phyloP scores from a whole-genome alignment of 2,888 invertebrate genomes.

The Eretmocerus hayati region DNA sequence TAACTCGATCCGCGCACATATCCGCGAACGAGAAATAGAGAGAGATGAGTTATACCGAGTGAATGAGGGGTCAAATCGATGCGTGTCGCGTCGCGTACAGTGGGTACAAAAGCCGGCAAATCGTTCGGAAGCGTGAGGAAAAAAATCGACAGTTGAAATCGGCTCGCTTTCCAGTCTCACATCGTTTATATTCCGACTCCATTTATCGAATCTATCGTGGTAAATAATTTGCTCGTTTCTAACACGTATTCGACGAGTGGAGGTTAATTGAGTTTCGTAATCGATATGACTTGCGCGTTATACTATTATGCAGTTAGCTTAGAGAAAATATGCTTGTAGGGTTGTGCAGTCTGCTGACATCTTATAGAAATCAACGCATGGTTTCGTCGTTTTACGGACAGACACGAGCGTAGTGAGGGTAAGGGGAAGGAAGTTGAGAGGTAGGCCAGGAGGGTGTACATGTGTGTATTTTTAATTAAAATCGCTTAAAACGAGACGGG shows the following conservation, averaged over 20 bases:
- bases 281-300: constrained; percentile 25
- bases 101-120: constrained; percentile 11
- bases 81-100: not conserved
- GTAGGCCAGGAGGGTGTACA: no score
- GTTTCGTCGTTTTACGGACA: no score
- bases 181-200: constrained; percentile 2
- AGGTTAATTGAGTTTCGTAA: constrained; percentile 35
- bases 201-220: constrained; percentile 22
- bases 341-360: no score
- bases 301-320: no score
- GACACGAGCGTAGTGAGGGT: no score
- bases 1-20: no score
- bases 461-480: constrained; percentile 39
- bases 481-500: constrained; percentile 33
- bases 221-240: constrained; percentile 23
- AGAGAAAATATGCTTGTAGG: no score
- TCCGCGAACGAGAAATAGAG: no score
- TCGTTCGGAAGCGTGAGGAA: constrained; percentile 4
- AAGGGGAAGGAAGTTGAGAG: no score
- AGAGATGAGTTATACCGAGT: no score
- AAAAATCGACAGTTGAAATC: constrained; percentile 18
- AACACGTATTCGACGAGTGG: constrained; percentile 20
- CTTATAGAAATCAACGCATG: no score
- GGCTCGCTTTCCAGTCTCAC: not conserved
- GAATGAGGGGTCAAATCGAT: no score